Evolutionary conservation across 37 sponge, comb jelly and placozoan species (phyloP).

Genomic region (Ephydatia muelleri): DNA sequence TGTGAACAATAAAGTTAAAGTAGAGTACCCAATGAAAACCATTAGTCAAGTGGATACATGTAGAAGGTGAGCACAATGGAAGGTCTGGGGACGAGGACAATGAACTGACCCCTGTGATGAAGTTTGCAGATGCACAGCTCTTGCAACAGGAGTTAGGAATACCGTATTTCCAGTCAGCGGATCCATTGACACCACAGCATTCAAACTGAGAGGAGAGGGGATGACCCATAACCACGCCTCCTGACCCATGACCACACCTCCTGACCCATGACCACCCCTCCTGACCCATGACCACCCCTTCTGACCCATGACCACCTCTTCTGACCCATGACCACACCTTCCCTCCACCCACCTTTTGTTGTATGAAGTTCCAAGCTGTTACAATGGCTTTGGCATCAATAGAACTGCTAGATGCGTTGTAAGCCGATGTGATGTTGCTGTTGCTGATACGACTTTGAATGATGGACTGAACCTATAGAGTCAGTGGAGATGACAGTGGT

Average conservation of each 20-base stretch:
- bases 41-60: too few relatives aligned
- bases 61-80: too few relatives aligned
- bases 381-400: not conserved
- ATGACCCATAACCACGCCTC: too few relatives aligned
- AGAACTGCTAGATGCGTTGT: not conserved
- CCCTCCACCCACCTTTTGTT: too few relatives aligned
- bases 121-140: not conserved
- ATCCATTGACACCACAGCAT: constrained; percentile 38
- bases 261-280: too few relatives aligned
- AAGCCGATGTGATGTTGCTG: not conserved
- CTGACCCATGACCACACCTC: too few relatives aligned
- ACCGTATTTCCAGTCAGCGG: not conserved
- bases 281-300: too few relatives aligned
- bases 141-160: constrained; percentile 24
- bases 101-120: not conserved
- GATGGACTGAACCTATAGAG: constrained; percentile 10
- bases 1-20: too few relatives aligned
- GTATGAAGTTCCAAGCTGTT: too few relatives aligned
- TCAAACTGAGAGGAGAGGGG: constrained; percentile 10
- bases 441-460: not conserved
- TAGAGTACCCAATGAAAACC: too few relatives aligned
- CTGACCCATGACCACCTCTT: too few relatives aligned
- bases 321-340: too few relatives aligned
- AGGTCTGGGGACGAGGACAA: not conserved
- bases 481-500: not conserved